Evolutionary conservation across 2,797 vertebrate species (phyloP).

Genomic region (Enteromius argenteus): DNA sequence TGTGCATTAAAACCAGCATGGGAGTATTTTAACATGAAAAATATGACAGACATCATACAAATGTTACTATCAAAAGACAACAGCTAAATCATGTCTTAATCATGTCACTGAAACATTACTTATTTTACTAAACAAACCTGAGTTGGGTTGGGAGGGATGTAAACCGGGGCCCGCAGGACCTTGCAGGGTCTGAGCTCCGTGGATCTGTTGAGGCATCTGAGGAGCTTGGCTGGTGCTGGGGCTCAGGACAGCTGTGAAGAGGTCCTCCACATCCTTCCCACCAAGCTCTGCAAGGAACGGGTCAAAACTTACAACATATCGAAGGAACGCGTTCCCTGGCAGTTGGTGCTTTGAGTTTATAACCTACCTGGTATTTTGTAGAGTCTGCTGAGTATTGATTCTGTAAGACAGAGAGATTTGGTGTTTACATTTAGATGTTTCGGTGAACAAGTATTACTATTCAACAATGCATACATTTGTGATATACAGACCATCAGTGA

Average conservation of each 20-base stretch:
- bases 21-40: neutral
- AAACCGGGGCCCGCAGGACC: constrained; percentile 76
- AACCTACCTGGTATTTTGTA: constrained; percentile 98
- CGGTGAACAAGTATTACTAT: constrained; percentile 24
- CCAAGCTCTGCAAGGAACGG: constrained; percentile 86
- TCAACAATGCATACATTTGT: neutral
- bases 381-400: constrained; percentile 97
- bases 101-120: neutral
- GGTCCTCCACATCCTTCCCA: constrained; percentile 97
- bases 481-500: constrained; percentile 91
- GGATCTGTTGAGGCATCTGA: constrained; percentile 84
- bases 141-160: constrained; percentile 82
- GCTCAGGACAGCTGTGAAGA: constrained; percentile 97
- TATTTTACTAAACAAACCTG: constrained; percentile 76
- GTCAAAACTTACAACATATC: neutral
- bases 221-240: constrained; percentile 86
- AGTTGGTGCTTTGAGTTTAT: neutral
- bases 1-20: neutral
- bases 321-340: neutral
- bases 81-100: neutral
- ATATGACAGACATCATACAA: neutral
- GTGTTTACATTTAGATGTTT: constrained; percentile 32
- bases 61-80: neutral
- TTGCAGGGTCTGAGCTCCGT: constrained; percentile 74
- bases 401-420: constrained; percentile 75